These are phyloP conservation scores for Henricia sp. DNA, from an alignment of 53 echinoderm and acorn worm genomes.

Conservation along the genomic window DNA sequence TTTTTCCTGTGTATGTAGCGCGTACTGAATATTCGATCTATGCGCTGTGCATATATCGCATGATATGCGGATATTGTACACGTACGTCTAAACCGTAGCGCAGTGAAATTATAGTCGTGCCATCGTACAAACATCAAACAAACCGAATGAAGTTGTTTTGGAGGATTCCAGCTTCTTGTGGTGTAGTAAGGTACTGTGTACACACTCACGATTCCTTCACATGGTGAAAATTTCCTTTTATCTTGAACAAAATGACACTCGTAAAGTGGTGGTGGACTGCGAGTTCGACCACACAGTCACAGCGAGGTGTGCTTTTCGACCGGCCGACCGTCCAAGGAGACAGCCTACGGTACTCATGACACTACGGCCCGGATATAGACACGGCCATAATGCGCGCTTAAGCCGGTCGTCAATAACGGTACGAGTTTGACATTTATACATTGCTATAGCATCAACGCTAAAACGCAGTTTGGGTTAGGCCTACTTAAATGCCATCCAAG, in stretches of 20 bases:
- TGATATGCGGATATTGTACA: neutral
- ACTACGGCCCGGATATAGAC: no score
- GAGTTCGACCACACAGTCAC: conserved; percentile 19
- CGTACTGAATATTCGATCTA: neutral
- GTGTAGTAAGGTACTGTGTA: neutral
- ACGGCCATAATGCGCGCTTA: no score
- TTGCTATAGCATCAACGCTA: no score
- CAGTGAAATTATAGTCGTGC: no score
- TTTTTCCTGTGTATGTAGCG: no score
- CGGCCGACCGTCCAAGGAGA: no score
- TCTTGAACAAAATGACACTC: conserved; percentile 49
- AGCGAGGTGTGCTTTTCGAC: no score
- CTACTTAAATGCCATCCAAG: conserved; percentile 16
- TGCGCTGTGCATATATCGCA: neutral
- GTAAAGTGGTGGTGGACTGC: conserved; percentile 3
- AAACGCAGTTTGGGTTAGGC: no score
- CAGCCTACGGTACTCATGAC: no score
- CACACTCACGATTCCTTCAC: neutral
- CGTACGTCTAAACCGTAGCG: neutral
- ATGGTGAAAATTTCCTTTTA: conserved; percentile 4
- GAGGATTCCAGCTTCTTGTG: conserved; percentile 22
- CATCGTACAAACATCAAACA: no score
- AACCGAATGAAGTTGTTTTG: conserved; percentile 12
- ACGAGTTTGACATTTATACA: no score
- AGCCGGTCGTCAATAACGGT: no score